Evolutionary conservation across 1,140 invertebrate genomes (phyloP).

Genomic region (Lepidostoma basale): DNA sequence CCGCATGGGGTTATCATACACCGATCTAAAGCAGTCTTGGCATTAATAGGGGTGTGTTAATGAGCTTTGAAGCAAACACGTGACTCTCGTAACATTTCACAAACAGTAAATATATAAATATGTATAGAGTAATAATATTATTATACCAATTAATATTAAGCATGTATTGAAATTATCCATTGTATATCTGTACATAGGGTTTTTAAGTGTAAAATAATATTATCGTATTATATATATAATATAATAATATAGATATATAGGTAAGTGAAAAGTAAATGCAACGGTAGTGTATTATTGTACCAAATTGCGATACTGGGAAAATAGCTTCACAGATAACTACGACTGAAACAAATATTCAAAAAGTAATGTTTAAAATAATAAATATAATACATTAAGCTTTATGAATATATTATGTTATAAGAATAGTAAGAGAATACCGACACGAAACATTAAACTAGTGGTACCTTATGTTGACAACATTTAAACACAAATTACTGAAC

Average conservation of each 20-base stretch:
- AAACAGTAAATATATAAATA: neutral
- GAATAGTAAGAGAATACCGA: no score
- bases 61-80: slow-evolving; percentile 31
- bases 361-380: no score
- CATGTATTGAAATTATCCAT: neutral
- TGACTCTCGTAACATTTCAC: slow-evolving; percentile 10
- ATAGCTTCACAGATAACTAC: slow-evolving; percentile 1
- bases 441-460: no score
- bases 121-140: neutral
- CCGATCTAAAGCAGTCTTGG: neutral
- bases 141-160: neutral
- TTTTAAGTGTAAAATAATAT: slow-evolving; percentile 12
- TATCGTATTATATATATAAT: neutral
- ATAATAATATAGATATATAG: no score
- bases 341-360: neutral
- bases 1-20: no score
- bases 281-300: neutral
- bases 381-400: no score
- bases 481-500: no score
- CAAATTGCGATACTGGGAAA: neutral
- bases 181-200: neutral
- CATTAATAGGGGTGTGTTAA: slow-evolving; percentile 7
- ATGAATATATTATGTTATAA: no score
- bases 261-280: slow-evolving; percentile 10
- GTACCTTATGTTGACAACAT: no score